phyloP scores from a whole-genome alignment of 2,797 vertebrate genomes.

The Myotis daubentonii region DNA sequence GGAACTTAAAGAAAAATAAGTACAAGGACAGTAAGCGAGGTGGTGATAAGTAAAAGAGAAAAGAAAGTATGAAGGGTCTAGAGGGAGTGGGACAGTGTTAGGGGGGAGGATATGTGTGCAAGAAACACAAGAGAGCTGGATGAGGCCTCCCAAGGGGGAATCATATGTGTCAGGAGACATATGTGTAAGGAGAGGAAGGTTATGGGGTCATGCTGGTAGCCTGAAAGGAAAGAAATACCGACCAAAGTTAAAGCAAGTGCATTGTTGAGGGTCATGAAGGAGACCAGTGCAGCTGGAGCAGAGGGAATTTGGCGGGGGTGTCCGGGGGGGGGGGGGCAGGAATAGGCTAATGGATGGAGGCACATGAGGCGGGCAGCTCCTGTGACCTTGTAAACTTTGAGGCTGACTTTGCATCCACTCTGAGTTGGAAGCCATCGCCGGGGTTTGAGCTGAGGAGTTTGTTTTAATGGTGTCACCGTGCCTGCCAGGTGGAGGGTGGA shows the following conservation, averaged over 20 bases:
- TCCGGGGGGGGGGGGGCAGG: too few species aligned
- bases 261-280: not conserved
- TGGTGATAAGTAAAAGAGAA: not conserved
- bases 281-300: fast-evolving
- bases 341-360: too few species aligned
- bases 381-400: not conserved
- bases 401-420: not conserved
- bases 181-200: not conserved
- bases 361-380: fast-evolving
- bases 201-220: fast-evolving
- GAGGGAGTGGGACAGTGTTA: not conserved
- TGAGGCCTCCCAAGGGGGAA: not conserved
- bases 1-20: not conserved
- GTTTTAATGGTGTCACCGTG: not conserved
- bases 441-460: not conserved
- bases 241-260: not conserved
- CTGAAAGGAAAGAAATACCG: not conserved
- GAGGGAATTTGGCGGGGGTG: not conserved
- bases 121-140: not conserved
- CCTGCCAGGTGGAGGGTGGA: not conserved
- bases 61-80: not conserved
- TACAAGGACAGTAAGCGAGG: not conserved
- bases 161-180: fast-evolving
- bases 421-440: not conserved
- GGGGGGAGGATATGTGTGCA: fast-evolving